phyloP scores from a whole-genome alignment of 2,888 invertebrate species.

The Lottia gigantea region DNA sequence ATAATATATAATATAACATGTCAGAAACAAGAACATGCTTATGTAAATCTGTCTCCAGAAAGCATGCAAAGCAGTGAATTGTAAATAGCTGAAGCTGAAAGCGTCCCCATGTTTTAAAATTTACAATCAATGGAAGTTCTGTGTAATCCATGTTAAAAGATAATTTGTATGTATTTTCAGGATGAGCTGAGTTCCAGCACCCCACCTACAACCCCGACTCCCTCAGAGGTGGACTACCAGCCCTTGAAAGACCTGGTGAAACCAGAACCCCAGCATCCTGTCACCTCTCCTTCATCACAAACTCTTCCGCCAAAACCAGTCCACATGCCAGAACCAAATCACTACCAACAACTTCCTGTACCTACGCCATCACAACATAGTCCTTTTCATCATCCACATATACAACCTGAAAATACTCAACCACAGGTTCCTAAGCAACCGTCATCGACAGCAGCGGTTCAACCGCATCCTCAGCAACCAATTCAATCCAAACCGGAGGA shows the following conservation, averaged over 20 bases:
- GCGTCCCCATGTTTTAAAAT: too few species aligned
- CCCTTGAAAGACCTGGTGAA: constrained; percentile 32
- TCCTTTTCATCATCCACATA: constrained; percentile 20
- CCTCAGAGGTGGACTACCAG: constrained; percentile 53
- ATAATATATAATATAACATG: too few species aligned
- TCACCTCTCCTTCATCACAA: constrained; percentile 22
- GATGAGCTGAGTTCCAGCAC: constrained; percentile 60
- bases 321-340: constrained; percentile 29
- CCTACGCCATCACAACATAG: constrained; percentile 24
- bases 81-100: too few species aligned
- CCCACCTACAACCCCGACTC: constrained; percentile 59
- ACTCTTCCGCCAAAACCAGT: constrained; percentile 29
- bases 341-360: constrained; percentile 27
- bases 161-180: constrained; percentile 27
- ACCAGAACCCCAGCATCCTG: constrained; percentile 29
- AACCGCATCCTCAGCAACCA: not conserved
- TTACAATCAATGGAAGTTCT: too few species aligned
- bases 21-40: too few species aligned
- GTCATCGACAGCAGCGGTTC: constrained; percentile 22
- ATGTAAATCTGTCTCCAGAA: too few species aligned
- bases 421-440: constrained; percentile 22
- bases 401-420: constrained; percentile 10
- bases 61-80: too few species aligned
- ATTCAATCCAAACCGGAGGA: constrained; percentile 25
- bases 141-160: too few species aligned